Conservation (phyloP, 2,888 invertebrate species). For the Cantharis rustica region DNA sequence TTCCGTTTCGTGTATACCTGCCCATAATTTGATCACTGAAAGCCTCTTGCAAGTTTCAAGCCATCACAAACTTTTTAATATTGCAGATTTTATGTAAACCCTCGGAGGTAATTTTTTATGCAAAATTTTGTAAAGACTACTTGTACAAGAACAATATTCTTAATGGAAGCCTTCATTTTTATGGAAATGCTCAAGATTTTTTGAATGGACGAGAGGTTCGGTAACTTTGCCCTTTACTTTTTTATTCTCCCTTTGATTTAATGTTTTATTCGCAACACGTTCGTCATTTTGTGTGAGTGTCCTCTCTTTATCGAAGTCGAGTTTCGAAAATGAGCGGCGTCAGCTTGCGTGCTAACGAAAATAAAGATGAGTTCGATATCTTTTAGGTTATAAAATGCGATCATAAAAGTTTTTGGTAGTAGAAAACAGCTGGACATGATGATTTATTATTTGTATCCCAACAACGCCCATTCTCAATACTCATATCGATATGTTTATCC, state of each 20-base stretch:
- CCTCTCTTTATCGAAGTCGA: slow-evolving; percentile 21
- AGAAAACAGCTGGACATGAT: slow-evolving; percentile 13
- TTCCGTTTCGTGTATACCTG: background rate
- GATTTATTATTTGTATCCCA: slow-evolving; percentile 17
- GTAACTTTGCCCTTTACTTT: slow-evolving; percentile 12
- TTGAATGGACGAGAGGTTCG: background rate
- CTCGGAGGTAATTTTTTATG: background rate
- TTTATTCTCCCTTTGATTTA: slow-evolving; percentile 17
- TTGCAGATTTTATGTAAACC: background rate
- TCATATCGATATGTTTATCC: background rate
- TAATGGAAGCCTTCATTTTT: background rate
- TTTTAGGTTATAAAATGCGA: slow-evolving; percentile 21
- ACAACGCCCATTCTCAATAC: background rate
- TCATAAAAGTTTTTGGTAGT: slow-evolving; percentile 16
- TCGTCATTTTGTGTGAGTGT: slow-evolving; percentile 27
- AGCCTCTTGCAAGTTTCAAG: background rate
- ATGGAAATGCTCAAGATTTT: background rate
- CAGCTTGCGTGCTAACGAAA: slow-evolving; percentile 30
- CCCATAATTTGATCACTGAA: background rate
- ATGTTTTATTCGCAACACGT: slow-evolving; percentile 30
- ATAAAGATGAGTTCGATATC: slow-evolving; percentile 27
- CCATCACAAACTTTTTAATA: background rate
- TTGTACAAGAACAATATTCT: background rate
- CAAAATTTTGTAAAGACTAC: background rate
- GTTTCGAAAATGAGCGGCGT: slow-evolving; percentile 26